Evolutionary conservation across 2,888 invertebrate genomes (phyloP).

Genomic region (Oscheius sp.): DNA sequence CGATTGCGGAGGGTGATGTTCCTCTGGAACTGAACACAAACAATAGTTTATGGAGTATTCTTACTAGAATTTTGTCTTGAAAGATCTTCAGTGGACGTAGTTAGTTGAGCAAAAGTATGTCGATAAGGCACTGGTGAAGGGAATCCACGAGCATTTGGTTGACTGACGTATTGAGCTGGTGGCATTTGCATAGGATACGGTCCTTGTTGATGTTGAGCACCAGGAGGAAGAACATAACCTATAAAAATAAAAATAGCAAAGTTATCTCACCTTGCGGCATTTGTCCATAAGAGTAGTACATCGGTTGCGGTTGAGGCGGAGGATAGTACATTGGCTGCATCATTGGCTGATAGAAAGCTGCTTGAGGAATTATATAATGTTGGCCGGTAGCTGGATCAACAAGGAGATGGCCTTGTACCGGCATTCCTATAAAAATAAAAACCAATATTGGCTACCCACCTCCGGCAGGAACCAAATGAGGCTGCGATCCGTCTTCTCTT

Average conservation of each 20-base stretch:
- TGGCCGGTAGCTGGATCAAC: slow-evolving; percentile 54
- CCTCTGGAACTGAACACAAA: slow-evolving; percentile 6
- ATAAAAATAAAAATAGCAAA: neutral
- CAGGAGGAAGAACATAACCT: slow-evolving; percentile 28
- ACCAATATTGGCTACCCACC: neutral
- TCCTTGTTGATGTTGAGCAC: slow-evolving; percentile 19
- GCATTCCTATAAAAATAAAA: slow-evolving; percentile 43
- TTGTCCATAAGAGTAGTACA: slow-evolving; percentile 43
- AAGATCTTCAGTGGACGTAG: slow-evolving; percentile 20
- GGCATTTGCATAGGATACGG: slow-evolving; percentile 24
- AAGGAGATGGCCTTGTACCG: slow-evolving; percentile 49
- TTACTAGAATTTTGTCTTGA: slow-evolving; percentile 15
- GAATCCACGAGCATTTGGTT: slow-evolving; percentile 10
- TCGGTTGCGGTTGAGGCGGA: slow-evolving; percentile 39
- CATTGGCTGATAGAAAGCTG: slow-evolving; percentile 47
- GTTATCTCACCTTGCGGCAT: neutral
- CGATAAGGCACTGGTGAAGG: slow-evolving; percentile 18
- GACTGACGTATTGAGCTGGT: slow-evolving; percentile 5
- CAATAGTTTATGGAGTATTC: neutral
- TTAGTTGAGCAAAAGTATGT: slow-evolving; percentile 4
- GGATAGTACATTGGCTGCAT: slow-evolving; percentile 50
- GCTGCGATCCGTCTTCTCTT: slow-evolving; percentile 17
- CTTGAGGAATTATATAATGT: slow-evolving; percentile 52
- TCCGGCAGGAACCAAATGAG: slow-evolving; percentile 21
- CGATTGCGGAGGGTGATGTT: slow-evolving; percentile 27